Conservation (phyloP, 92 coral and sea anemone species). For the Palythoa heliodiscus region DNA sequence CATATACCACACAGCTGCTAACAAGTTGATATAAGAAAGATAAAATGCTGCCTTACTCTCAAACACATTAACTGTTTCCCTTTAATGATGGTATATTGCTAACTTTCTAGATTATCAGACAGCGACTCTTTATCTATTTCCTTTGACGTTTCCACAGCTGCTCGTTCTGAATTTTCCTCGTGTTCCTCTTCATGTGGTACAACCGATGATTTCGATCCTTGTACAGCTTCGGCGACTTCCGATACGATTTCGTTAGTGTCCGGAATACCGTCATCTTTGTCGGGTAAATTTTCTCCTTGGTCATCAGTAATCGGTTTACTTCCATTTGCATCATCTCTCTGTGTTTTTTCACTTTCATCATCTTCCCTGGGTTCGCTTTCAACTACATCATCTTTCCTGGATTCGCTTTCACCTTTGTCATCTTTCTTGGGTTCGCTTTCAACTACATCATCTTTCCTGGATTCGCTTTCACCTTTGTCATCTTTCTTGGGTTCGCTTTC, state of each 20-base stretch:
- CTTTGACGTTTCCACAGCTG: not conserved
- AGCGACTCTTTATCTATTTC: not conserved
- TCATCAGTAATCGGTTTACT: too few species aligned
- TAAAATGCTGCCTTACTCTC: not conserved
- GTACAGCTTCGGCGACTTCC: not conserved
- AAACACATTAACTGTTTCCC: not conserved
- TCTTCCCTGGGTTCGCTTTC: not conserved
- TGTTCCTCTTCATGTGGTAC: not conserved
- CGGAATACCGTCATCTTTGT: too few species aligned
- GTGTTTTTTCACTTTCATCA: not conserved
- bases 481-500: not conserved
- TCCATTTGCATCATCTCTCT: not conserved
- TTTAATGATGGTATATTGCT: conserved; percentile 5
- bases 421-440: not conserved
- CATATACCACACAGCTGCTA: not conserved
- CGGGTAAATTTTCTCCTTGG: too few species aligned
- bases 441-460: not conserved
- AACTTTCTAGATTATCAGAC: conserved; percentile 13
- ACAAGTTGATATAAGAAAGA: not conserved
- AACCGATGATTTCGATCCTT: not conserved
- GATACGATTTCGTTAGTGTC: not conserved
- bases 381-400: not conserved
- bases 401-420: not conserved
- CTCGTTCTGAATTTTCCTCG: not conserved
- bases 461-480: not conserved